Evolutionary conservation across 2,113 vertebrate genomes (phyloP).

Genomic region (Dendrocopos noguchii): DNA sequence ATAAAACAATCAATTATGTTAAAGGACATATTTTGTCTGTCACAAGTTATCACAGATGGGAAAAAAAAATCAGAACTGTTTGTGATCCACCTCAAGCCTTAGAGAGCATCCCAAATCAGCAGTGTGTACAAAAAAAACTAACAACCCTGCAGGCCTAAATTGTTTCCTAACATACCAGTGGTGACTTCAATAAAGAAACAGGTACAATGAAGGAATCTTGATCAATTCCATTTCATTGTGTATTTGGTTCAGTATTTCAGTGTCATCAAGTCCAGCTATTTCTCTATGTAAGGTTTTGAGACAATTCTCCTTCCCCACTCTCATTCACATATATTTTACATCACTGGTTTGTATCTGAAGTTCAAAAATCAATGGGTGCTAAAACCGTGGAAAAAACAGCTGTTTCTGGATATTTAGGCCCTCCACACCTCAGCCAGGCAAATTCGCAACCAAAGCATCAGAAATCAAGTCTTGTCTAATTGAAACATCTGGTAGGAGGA

Average conservation of each 20-base stretch:
- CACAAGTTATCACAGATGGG: background rate
- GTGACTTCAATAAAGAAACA: background rate
- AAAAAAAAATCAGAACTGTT: background rate
- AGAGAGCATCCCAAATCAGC: background rate
- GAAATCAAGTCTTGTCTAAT: constrained; percentile 13
- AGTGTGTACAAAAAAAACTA: background rate
- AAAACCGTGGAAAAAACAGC: background rate
- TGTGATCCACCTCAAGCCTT: background rate
- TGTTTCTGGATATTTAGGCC: background rate
- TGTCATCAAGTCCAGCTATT: background rate
- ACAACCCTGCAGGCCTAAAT: background rate
- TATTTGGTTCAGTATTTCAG: background rate
- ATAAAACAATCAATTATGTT: background rate
- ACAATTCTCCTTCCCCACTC: background rate
- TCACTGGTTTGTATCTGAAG: background rate
- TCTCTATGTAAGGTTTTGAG: background rate
- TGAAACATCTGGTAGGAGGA: background rate
- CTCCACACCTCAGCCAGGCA: background rate
- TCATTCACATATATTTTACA: background rate
- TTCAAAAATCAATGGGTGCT: background rate
- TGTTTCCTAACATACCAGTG: background rate
- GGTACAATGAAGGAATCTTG: background rate
- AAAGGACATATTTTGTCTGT: background rate
- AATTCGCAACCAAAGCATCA: background rate
- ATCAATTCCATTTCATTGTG: background rate